These are phyloP conservation scores for Ichneumon xanthorius DNA, from an alignment of 2,888 invertebrate genomes.

Conservation along the genomic window DNA sequence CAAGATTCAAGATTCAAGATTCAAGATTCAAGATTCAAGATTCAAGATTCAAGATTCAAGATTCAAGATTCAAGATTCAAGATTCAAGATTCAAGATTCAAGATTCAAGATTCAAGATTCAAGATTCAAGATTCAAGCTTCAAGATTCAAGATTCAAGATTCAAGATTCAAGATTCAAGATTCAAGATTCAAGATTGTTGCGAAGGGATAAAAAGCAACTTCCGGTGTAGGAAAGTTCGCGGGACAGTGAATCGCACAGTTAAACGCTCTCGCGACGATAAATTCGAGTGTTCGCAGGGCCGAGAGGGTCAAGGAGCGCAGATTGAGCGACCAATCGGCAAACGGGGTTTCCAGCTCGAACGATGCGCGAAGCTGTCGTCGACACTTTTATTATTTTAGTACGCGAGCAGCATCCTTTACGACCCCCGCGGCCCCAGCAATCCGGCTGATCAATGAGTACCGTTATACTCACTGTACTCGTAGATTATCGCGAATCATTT, in stretches of 20 bases:
- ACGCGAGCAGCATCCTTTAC: background rate
- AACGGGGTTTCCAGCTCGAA: constrained; percentile 34
- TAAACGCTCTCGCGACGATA: too few species aligned
- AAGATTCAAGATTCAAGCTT: too few species aligned
- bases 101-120: background rate
- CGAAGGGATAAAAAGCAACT: constrained; percentile 32
- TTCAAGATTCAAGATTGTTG: background rate
- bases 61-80: background rate
- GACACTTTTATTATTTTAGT: constrained; percentile 36
- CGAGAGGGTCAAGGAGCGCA: background rate
- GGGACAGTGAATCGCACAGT: constrained; percentile 14
- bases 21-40: background rate
- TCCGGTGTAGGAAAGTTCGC: constrained; percentile 38
- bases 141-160: background rate
- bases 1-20: background rate
- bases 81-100: background rate
- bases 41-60: too few species aligned
- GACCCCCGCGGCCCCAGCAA: background rate
- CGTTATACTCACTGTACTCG: constrained; percentile 51
- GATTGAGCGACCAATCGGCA: constrained; percentile 7
- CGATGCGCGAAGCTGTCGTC: constrained; percentile 59
- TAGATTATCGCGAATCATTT: constrained; percentile 60
- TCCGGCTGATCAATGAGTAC: constrained; percentile 59
- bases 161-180: too few species aligned
- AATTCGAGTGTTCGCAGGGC: too few species aligned